A percentile compares a stretch with the other conserved stretches of the same genome.
Conservation (phyloP, 2,113 vertebrate species). For the Cebidichthys violaceus region DNA sequence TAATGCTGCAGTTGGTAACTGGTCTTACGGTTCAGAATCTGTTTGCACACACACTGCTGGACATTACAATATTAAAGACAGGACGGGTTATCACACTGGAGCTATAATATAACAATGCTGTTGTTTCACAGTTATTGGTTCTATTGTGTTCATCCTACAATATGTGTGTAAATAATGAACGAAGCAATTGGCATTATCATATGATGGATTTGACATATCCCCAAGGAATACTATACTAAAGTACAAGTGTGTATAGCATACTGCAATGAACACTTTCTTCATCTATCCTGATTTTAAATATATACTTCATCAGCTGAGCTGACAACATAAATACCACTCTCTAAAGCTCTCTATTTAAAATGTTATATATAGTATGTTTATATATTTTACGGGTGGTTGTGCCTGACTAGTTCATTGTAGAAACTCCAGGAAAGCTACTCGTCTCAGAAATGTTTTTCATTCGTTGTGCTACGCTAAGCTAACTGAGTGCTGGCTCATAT, state of each 20-base stretch:
- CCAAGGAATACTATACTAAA: not conserved
- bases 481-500: not conserved
- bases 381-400: not conserved
- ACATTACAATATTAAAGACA: not conserved
- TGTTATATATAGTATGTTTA: not conserved
- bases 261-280: not conserved
- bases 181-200: not conserved
- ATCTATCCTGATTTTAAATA: no score
- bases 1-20: conserved; percentile 9
- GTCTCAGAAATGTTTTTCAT: not conserved
- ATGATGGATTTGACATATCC: not conserved
- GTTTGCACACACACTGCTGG: not conserved
- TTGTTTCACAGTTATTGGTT: not conserved
- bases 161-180: not conserved
- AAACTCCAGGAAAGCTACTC: not conserved
- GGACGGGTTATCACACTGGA: conserved; percentile 6
- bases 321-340: not conserved
- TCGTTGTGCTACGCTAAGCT: not conserved
- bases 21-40: conserved; percentile 6
- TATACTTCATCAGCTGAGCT: no score
- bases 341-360: not conserved
- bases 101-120: not conserved
- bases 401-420: not conserved
- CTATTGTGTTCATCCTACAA: not conserved
- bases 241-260: not conserved